A percentile compares a stretch with the other conserved stretches of the same genome.
These are phyloP conservation scores for Halictus quadricinctus DNA, from an alignment of 2,888 invertebrate species.

Conservation along the genomic window DNA sequence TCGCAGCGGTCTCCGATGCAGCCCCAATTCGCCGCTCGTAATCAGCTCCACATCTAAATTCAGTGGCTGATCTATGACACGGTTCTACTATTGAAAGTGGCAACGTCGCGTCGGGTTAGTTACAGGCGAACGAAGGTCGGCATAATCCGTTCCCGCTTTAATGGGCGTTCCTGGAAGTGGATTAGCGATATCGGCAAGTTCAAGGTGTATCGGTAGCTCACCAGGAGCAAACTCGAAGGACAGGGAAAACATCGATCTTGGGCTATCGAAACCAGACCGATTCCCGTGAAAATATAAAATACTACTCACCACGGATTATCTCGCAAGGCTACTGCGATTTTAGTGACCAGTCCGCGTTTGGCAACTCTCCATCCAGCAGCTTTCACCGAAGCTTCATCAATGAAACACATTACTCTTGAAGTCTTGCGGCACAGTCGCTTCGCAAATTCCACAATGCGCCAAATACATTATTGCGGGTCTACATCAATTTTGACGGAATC, in stretches of 20 bases:
- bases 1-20: not conserved
- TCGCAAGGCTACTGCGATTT: not conserved
- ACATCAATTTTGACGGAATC: not conserved
- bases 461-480: not conserved
- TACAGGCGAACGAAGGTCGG: constrained; percentile 11
- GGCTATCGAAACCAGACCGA: not conserved
- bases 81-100: constrained; percentile 15
- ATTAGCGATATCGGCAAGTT: not conserved
- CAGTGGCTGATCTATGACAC: constrained; percentile 11
- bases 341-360: not conserved
- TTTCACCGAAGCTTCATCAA: not conserved
- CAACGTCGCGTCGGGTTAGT: not conserved
- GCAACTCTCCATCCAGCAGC: not conserved
- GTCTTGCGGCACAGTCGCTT: not conserved
- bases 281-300: not conserved
- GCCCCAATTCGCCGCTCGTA: constrained; percentile 13
- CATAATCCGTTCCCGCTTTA: not conserved
- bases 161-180: constrained; percentile 2
- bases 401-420: not conserved
- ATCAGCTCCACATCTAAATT: constrained; percentile 15
- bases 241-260: not conserved
- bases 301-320: not conserved
- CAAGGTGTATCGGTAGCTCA: not conserved
- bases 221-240: not conserved
- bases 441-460: not conserved